A percentile compares a stretch with the other conserved stretches of the same genome.
Evolutionary conservation across 2,113 vertebrate genomes (phyloP).

Genomic region (Sarotherodon lohbergeri): DNA sequence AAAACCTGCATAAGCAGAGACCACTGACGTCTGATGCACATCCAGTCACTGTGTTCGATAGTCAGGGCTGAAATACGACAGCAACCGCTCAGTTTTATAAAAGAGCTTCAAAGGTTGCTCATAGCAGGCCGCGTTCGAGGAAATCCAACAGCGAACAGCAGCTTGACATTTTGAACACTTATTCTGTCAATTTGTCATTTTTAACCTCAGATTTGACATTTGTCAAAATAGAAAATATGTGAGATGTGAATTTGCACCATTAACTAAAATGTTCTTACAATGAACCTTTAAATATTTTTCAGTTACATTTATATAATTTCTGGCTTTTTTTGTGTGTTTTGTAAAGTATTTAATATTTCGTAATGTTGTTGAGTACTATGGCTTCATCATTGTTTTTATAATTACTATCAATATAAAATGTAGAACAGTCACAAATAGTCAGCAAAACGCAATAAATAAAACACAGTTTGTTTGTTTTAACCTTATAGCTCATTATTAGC

Average conservation of each 20-base stretch:
- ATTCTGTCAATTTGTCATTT: background rate
- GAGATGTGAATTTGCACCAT: background rate
- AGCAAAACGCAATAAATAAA: background rate
- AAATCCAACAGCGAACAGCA: background rate
- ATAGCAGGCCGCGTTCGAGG: accelerated
- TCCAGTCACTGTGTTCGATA: background rate
- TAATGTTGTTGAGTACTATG: background rate
- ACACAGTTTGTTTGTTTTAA: background rate
- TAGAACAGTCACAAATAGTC: background rate
- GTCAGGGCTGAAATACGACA: background rate
- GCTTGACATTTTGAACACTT: background rate
- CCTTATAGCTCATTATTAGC: background rate
- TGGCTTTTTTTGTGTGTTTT: background rate
- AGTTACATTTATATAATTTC: background rate
- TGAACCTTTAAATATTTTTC: background rate
- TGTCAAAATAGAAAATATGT: background rate
- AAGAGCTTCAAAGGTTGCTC: background rate
- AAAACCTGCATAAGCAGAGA: background rate
- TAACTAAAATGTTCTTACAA: background rate
- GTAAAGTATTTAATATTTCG: background rate
- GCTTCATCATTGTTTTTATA: background rate
- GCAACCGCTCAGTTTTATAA: background rate
- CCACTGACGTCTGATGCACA: background rate
- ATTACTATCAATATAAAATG: background rate
- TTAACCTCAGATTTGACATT: background rate